A percentile compares a stretch with the other conserved stretches of the same genome.
Conservation (phyloP, 2,113 vertebrate genomes). For the Orycteropus afer region DNA sequence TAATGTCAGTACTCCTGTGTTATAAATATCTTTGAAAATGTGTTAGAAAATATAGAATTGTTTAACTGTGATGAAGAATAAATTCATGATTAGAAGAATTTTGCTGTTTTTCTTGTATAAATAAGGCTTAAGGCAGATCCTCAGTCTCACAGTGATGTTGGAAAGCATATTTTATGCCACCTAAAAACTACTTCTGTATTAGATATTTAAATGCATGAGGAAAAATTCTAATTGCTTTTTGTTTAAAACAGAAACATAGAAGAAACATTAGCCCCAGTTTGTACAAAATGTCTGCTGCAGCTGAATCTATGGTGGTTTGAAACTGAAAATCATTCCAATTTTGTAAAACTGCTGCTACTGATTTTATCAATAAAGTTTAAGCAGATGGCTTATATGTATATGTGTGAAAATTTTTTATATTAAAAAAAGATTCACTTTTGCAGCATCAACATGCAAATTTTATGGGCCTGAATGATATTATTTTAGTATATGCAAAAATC, state of each 20-base stretch:
- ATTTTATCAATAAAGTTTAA: conserved; percentile 86
- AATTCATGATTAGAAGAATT: conserved; percentile 65
- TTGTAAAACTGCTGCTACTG: conserved; percentile 79
- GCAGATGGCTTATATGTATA: conserved; percentile 84
- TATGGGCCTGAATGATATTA: conserved; percentile 70
- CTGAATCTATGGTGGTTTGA: conserved; percentile 62
- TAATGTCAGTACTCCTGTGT: conserved; percentile 25
- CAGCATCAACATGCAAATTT: conserved; percentile 80
- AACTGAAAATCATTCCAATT: conserved; percentile 77
- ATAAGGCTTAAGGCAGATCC: conserved; percentile 66
- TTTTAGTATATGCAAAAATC: conserved; percentile 65
- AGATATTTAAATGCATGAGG: conserved; percentile 86
- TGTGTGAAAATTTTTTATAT: conserved; percentile 76
- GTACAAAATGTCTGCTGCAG: conserved; percentile 80
- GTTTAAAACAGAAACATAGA: conserved; percentile 83
- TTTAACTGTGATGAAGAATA: conserved; percentile 68
- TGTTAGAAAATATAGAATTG: conserved; percentile 64
- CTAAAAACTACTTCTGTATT: conserved; percentile 79
- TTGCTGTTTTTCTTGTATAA: conserved; percentile 68
- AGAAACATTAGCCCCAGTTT: conserved; percentile 68
- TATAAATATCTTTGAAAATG: conserved; percentile 43
- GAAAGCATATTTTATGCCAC: conserved; percentile 66
- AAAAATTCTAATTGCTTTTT: conserved; percentile 85
- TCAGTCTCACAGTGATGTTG: conserved; percentile 65
- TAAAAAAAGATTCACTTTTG: conserved; percentile 73